Conservation (phyloP, 2,797 vertebrate species). For the Periophthalmus magnuspinnatus region DNA sequence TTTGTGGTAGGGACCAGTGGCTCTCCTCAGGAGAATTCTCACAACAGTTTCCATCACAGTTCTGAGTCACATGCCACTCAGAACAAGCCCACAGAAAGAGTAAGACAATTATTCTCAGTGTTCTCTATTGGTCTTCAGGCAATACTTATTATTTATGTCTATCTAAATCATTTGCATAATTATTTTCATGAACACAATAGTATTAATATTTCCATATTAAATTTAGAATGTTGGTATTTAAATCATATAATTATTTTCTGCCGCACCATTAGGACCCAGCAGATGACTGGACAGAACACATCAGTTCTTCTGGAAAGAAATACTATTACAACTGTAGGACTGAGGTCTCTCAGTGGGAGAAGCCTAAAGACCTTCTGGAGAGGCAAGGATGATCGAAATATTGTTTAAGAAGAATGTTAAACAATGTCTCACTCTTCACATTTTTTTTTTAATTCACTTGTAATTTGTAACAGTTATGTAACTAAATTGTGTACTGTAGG, state of each 20-base stretch:
- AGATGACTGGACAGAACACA: constrained; percentile 99
- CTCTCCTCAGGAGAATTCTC: constrained; percentile 97
- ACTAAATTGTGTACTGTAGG: constrained; percentile 67
- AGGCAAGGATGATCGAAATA: constrained; percentile 75
- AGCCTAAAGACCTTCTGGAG: constrained; percentile 98
- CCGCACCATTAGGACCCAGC: constrained; percentile 86
- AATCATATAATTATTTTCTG: no score
- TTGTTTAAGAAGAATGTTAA: neutral
- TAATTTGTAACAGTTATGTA: neutral
- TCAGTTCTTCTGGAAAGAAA: constrained; percentile 98
- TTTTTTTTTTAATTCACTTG: neutral
- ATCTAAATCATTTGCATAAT: neutral
- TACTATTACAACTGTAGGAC: constrained; percentile 99
- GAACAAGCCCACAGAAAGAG: constrained; percentile 93
- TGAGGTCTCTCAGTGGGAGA: constrained; percentile 99
- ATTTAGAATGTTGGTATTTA: no score
- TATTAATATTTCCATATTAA: no score
- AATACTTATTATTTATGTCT: neutral
- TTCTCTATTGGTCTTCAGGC: constrained; percentile 2
- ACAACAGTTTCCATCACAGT: constrained; percentile 94
- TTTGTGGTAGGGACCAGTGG: constrained; percentile 90
- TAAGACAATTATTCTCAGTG: constrained; percentile 71
- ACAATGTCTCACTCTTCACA: neutral
- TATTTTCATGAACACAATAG: neutral
- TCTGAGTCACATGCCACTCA: constrained; percentile 91